phyloP scores from a whole-genome alignment of 1,140 invertebrate genomes.

The Scaptomyza hsui region DNA sequence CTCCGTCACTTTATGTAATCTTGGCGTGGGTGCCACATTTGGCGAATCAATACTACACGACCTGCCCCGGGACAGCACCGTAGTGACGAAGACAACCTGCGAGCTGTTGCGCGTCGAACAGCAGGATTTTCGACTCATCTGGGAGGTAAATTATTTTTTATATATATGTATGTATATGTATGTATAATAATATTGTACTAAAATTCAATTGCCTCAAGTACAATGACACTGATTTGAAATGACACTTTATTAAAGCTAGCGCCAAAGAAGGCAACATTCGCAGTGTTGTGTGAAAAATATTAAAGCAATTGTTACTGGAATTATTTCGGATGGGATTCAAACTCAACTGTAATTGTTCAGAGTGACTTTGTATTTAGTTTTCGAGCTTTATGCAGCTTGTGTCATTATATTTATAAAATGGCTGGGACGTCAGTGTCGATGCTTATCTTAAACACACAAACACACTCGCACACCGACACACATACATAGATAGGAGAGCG shows the following conservation, averaged over 20 bases:
- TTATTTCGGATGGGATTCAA: no score
- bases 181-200: conserved; percentile 20
- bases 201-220: conserved; percentile 13
- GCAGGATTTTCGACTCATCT: conserved; percentile 90
- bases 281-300: neutral
- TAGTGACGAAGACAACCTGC: conserved; percentile 90
- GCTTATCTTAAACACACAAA: conserved; percentile 8
- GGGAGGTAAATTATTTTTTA: conserved; percentile 91
- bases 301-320: no score
- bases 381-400: conserved; percentile 1
- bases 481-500: neutral
- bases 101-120: conserved; percentile 90
- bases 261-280: neutral
- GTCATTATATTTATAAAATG: conserved; percentile 15
- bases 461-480: neutral
- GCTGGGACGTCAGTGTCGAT: neutral
- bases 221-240: conserved; percentile 23
- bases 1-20: conserved; percentile 87
- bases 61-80: conserved; percentile 89
- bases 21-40: conserved; percentile 91
- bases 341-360: no score
- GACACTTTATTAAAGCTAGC: neutral
- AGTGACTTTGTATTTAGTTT: no score
- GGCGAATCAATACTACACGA: conserved; percentile 90
- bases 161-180: neutral